Base-by-base conservation (phyloP, 1,140 invertebrate species). In the Galleria mellonella region DNA sequence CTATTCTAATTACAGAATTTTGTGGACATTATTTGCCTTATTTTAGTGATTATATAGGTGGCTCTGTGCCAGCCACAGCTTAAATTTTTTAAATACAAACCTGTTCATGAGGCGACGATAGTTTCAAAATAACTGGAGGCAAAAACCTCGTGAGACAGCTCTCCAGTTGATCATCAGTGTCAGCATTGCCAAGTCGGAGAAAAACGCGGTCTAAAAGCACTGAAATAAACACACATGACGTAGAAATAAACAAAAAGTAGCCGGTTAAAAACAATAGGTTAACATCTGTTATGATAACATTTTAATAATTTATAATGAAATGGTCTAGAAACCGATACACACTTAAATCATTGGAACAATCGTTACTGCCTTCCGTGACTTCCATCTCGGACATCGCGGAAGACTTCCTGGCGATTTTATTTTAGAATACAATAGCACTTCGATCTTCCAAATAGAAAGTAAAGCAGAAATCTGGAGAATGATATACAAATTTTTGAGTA, bases 131-230 rank as follows among this genome's bases (percentile, higher is more conserved):
- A 41, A 97, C 93, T n/a, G 96, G 95, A 23, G 94, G 90, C 33
- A 98, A 76, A 83, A 97, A 97, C 72, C 96, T 96, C 30, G 87
- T 91, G 13, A 98, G 88, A 36, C 92, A 91, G 61, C 89, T 90
- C 72, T 97, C 92, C 39, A 98, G 82, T 65, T 97, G 94, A 33
- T 97, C 94, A 88, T 98, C 96, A 14, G 91, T 92, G 56, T 97
- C 94, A 3, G 94, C 93, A 63, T 93, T 93, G 1, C 95, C 95
- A 60, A 98, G 90, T 30, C 95, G 89, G 33, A 97, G 85, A 72
- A 97, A 95, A 2, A 98, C 95, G 52, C 96, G 88, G 73, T 98
- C 96, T 63, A 98, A 86, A 33, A 97, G 88, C 74, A 92, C 94
- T 94, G 58, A 33, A 87, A 87, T 23, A 65, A 56, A 32, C 30